Base-by-base conservation (phyloP, 2,888 invertebrate species). In the Ametastegia equiseti region DNA sequence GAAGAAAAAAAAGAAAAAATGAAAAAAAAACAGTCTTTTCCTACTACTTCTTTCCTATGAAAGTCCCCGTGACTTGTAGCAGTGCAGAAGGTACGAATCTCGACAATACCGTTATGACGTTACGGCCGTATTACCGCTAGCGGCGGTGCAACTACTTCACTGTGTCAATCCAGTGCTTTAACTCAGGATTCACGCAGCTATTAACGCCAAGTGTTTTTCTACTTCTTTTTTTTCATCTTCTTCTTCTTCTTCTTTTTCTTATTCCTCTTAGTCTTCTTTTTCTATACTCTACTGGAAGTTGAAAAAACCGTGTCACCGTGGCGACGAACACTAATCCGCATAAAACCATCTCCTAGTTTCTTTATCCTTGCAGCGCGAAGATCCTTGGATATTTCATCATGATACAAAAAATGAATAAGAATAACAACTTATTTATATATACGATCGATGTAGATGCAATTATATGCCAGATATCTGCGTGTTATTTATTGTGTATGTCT, bases 81-180 rank as follows among this genome's bases (percentile, higher is more conserved):
- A 71, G 19, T 30, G 71, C 42, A 71, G 27, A 71, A 71, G 47
- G 71, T 71, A 71, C 47, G 47, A 71, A 45, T 71, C 71, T 71
- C 71, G 23, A 19, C 47, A 42, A 45, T 71, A 71, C 71, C 71
- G 71, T 71, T 71, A 71, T 47, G 39, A 45, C 54, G 71, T 71
- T 71, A 71, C 71, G 71, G 71, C 45, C 71, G 47, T 36, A 47
- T 71, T 71, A 71, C 71, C 71, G 71, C 71, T 71, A 71, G 36
- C 54, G 75, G 75, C 54, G 36, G 13, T 75, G 75, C 75, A 54
- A 71, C n/a, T n/a, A n/a, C 45, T 50, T 75, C 45, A 75, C 75
- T 75, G 50, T 75, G 75, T 75, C 75, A 75, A 54, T 75, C 50
- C 45, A 13, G 27, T 27, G 42, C 39, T 39, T 71, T 30, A 42